Percentiles rank a stretch among this genome's conserved stretches.
Conservation (phyloP, 2,113 vertebrate genomes). For the Lagenorhynchus albirostris region DNA sequence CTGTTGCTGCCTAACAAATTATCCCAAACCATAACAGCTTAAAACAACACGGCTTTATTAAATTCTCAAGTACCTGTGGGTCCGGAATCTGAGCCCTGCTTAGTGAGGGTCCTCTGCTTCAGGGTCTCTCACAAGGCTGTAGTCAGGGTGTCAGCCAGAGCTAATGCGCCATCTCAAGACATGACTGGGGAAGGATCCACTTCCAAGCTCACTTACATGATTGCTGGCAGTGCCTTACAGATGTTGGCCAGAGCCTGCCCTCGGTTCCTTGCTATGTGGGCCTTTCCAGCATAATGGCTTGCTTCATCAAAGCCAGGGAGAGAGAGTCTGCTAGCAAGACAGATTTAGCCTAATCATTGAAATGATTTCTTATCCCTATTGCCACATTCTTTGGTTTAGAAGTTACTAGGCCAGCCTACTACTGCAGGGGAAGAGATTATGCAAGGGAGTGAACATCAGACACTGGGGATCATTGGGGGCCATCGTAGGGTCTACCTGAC, state of each 20-base stretch:
- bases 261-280: background rate
- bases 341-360: background rate
- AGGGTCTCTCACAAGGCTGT: background rate
- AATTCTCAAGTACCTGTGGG: background rate
- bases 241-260: background rate
- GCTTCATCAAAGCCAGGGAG: background rate
- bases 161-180: background rate
- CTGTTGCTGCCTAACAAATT: background rate
- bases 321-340: background rate
- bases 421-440: background rate
- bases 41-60: background rate
- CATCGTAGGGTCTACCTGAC: background rate
- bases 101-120: background rate
- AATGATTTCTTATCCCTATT: background rate
- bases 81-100: background rate
- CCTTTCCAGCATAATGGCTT: background rate
- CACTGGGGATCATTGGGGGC: background rate
- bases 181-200: background rate
- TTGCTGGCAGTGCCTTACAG: background rate
- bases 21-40: background rate
- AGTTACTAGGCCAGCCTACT: background rate
- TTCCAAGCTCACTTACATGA: background rate
- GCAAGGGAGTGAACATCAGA: background rate
- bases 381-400: background rate
- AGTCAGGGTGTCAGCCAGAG: background rate